These are phyloP conservation scores for Exephanes ischioxanthus DNA, from an alignment of 2,888 invertebrate species.

Conservation along the genomic window DNA sequence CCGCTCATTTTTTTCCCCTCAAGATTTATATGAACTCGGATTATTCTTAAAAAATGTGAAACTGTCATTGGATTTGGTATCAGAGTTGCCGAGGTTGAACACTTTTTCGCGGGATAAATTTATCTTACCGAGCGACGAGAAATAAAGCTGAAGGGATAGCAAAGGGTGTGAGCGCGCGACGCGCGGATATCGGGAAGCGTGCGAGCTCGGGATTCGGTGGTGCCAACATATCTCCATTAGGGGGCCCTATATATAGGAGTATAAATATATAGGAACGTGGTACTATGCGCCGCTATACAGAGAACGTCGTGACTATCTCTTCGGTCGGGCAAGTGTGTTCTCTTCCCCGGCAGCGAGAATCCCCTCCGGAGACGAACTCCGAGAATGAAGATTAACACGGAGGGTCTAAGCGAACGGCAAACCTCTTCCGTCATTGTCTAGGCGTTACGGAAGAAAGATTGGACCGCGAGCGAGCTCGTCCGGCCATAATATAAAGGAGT, in stretches of 20 bases:
- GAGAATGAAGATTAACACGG: conserved; percentile 82
- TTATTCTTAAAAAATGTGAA: conserved; percentile 24
- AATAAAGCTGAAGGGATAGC: conserved; percentile 61
- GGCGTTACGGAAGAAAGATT: conserved; percentile 78
- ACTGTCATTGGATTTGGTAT: neutral
- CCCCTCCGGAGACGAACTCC: conserved; percentile 76
- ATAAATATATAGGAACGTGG: conserved; percentile 18
- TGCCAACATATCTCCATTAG: conserved; percentile 77
- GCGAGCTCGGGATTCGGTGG: conserved; percentile 61
- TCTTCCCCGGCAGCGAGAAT: conserved; percentile 42
- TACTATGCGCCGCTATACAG: conserved; percentile 22
- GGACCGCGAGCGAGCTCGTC: conserved; percentile 29
- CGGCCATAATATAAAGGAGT: conserved; percentile 16
- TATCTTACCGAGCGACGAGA: conserved; percentile 41
- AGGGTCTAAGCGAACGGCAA: conserved; percentile 69
- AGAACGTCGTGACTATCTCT: conserved; percentile 62
- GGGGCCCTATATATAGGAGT: conserved; percentile 46
- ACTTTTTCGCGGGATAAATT: conserved; percentile 55
- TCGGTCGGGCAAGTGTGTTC: conserved; percentile 43
- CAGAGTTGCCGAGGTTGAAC: conserved; percentile 2
- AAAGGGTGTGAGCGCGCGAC: conserved; percentile 48
- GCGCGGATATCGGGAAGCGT: conserved; percentile 61
- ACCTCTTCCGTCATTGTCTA: conserved; percentile 81
- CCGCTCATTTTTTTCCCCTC: neutral
- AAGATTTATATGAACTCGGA: neutral